phyloP scores from a whole-genome alignment of 1,140 invertebrate genomes.

The Archegozetes longisetosus region DNA sequence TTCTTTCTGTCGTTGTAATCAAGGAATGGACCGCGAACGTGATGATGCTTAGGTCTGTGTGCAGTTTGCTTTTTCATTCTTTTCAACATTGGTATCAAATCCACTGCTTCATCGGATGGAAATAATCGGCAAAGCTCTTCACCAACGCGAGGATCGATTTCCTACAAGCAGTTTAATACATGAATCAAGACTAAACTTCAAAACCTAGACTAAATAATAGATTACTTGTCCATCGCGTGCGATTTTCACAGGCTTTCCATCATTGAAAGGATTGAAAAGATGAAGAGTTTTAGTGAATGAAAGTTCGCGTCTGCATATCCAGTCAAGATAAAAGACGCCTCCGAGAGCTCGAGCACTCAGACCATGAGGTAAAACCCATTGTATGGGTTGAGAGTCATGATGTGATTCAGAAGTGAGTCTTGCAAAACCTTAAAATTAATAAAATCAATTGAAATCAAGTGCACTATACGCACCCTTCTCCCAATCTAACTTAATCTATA shows the following conservation, averaged over 20 bases:
- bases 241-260: constrained; percentile 95
- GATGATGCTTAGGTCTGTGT: constrained; percentile 2
- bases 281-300: constrained; percentile 81
- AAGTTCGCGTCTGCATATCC: constrained; percentile 83
- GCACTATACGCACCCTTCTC: too few relatives aligned
- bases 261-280: constrained; percentile 94
- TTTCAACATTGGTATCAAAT: constrained; percentile 70
- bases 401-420: constrained; percentile 68
- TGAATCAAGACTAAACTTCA: not conserved
- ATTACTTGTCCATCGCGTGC: constrained; percentile 74
- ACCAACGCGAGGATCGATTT: constrained; percentile 86
- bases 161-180: constrained; percentile 35
- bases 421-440: constrained; percentile 61
- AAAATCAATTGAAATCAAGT: not conserved
- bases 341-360: constrained; percentile 78
- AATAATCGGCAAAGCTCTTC: constrained; percentile 87
- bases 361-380: constrained; percentile 90
- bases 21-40: constrained; percentile 4
- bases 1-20: not conserved
- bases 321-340: constrained; percentile 89
- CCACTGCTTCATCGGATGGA: constrained; percentile 78
- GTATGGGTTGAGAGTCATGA: constrained; percentile 68
- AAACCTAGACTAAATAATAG: not conserved
- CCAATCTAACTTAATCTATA: too few relatives aligned
- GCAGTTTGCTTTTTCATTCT: constrained; percentile 39